Base-by-base conservation (phyloP, 2,888 invertebrate genomes). In the Gnatocerus cornutus region DNA sequence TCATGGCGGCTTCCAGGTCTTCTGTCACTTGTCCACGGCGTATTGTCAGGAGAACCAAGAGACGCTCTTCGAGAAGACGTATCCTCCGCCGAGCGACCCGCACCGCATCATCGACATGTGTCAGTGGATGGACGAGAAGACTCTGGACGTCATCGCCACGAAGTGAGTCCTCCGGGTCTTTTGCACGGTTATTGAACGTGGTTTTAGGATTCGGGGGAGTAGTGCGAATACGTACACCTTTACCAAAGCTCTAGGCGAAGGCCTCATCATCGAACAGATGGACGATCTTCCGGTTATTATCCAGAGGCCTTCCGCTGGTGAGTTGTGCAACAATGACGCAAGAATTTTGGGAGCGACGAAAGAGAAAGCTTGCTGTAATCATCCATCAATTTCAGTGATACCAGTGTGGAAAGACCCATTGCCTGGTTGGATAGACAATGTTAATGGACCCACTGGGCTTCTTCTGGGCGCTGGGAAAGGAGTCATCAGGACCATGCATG, bases 201-300 rank as follows among this genome's bases (percentile, higher is more conserved):
- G 45, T 45, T 43, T 16, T 14, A 56, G 55, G 82, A 84, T 9
- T 81, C 91, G 91, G 75, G 91, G 93, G 41, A 89, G 90, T 71
- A 88, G 93, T 65, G 97, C 97, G 0, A 97, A 97, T 83, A 95
- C 96, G 0, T 98, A 97, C 82, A 96, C 97, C 0, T 96, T 93
- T 81, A 97, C 98, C 0, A 98, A 98, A 85, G 93, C 96, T 0
- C 85, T 98, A 9, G 94, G 95, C 0, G 98, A 98, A 84, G 90
- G 91, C 7, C 81, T 97, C 66, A 92, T 96, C 0, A 90, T 92
- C 1, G 93, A 95, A 79, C 90, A 93, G 46, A 92, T 94, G 85
- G 84, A 88, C 0, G 88, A 90, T 33, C 84, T 98, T 7, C 97
- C 97, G 0, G 87, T 92, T 0, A 88, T 93, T 63, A 92, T 98